Conservation (phyloP, 2,797 vertebrate genomes). For the Natrix natrix region DNA sequence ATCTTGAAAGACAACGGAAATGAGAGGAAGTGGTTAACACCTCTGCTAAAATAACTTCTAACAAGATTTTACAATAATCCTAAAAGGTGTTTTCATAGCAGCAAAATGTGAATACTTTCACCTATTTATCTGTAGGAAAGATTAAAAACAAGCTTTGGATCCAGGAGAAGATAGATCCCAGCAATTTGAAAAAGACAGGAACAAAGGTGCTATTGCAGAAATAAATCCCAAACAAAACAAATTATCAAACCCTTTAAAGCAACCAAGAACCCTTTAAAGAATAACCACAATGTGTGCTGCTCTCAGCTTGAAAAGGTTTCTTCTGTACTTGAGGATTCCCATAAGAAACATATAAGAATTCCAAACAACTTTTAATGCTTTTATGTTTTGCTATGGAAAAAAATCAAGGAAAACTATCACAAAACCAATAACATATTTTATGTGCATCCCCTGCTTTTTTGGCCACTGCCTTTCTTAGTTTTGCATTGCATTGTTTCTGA, state of each 20-base stretch:
- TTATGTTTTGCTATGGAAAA: constrained; percentile 10
- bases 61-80: background rate
- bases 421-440: background rate
- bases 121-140: background rate
- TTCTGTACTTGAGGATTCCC: background rate
- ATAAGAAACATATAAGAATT: background rate
- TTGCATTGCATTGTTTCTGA: constrained; percentile 13
- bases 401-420: background rate
- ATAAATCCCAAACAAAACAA: background rate
- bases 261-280: background rate
- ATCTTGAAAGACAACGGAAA: too few species aligned
- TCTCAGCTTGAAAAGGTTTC: background rate
- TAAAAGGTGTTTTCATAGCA: background rate
- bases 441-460: background rate
- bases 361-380: background rate
- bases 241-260: background rate
- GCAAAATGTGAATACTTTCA: background rate
- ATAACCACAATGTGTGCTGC: background rate
- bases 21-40: background rate
- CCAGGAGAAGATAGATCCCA: background rate
- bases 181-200: background rate
- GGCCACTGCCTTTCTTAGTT: constrained; percentile 17
- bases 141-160: background rate
- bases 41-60: background rate
- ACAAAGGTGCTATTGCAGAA: background rate